These are phyloP conservation scores for Scylla paramamosain DNA, from an alignment of 1,140 invertebrate species.

Conservation along the genomic window DNA sequence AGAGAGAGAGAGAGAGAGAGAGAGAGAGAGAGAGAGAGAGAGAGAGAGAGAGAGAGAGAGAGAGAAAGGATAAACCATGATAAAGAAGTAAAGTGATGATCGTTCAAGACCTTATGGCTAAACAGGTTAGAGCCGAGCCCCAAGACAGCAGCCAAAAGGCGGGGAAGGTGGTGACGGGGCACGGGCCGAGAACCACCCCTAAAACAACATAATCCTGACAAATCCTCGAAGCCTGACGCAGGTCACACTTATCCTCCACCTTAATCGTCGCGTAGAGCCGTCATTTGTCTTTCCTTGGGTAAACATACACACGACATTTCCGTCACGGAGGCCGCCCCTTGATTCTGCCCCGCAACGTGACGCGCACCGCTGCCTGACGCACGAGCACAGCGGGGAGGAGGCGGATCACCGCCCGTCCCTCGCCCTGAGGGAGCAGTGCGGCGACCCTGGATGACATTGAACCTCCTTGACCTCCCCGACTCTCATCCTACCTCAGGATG, in stretches of 20 bases:
- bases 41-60: neutral
- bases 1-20: neutral
- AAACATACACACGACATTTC: neutral
- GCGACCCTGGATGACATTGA: constrained; percentile 10
- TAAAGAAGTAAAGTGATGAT: no score
- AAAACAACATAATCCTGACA: neutral
- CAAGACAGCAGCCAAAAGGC: no score
- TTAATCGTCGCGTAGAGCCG: neutral
- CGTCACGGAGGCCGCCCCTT: neutral
- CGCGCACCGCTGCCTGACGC: neutral
- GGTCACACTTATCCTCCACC: neutral
- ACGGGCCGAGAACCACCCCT: neutral
- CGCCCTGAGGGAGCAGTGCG: neutral
- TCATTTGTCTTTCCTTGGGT: neutral
- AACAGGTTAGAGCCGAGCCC: no score
- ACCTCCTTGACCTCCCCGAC: neutral
- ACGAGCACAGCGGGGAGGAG: neutral
- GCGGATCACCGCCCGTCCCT: neutral
- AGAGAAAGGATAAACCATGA: neutral
- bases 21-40: neutral
- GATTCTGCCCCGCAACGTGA: neutral
- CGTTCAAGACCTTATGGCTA: no score
- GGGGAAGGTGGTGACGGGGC: no score
- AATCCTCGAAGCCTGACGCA: neutral
- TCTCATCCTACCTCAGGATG: neutral